Percentiles rank a stretch among this genome's conserved stretches.
Evolutionary conservation across 2,888 invertebrate genomes (phyloP).

Genomic region (Ophion slaviceki): DNA sequence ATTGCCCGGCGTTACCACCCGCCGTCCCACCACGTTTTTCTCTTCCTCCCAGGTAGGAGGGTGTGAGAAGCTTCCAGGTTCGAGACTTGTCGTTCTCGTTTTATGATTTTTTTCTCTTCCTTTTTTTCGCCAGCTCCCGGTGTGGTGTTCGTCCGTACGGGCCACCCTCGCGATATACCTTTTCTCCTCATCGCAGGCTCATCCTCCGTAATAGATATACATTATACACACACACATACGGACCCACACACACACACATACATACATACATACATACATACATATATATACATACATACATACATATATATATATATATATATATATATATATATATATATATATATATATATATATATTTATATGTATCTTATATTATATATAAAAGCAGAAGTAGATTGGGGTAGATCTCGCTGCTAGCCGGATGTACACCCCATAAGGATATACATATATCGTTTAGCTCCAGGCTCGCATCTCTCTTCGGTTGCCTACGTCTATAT

Average conservation of each 20-base stretch:
- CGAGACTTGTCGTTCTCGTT: conserved; percentile 76
- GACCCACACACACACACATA: too few relatives aligned
- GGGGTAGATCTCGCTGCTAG: not conserved
- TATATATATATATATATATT: too few relatives aligned
- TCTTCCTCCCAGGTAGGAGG: conserved; percentile 32
- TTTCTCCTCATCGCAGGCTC: conserved; percentile 49
- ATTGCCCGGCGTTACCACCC: conserved; percentile 75
- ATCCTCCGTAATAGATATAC: conserved; percentile 43
- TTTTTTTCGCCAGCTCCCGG: conserved; percentile 55
- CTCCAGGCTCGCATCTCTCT: conserved; percentile 43
- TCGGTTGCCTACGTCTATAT: conserved; percentile 16
- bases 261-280: conserved; percentile 12
- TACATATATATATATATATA: too few relatives aligned
- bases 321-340: too few relatives aligned
- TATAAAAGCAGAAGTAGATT: not conserved
- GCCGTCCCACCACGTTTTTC: not conserved
- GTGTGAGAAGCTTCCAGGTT: conserved; percentile 72
- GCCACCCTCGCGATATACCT: conserved; percentile 43
- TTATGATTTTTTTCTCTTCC: conserved; percentile 63
- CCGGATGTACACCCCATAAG: not conserved
- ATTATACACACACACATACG: not conserved
- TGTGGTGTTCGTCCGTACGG: conserved; percentile 36
- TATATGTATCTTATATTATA: conserved; percentile 5
- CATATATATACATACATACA: too few relatives aligned
- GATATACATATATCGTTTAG: conserved; percentile 6